Evolutionary conservation across 2,888 invertebrate genomes (phyloP).

Genomic region (Folsomia manolachei): DNA sequence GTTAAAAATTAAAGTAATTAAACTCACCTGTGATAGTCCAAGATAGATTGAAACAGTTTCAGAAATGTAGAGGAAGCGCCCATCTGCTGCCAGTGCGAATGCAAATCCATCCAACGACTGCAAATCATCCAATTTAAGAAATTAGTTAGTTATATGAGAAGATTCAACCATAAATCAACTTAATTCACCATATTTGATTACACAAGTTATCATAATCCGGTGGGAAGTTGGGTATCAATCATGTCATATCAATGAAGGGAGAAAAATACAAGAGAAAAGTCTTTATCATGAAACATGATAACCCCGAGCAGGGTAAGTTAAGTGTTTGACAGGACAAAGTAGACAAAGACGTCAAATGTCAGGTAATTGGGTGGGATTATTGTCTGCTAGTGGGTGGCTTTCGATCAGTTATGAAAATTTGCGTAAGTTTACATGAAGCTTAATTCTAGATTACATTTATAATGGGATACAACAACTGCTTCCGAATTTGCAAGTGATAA

Average conservation of each 20-base stretch:
- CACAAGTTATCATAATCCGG: background rate
- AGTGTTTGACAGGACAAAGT: slow-evolving; percentile 4
- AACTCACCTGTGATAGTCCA: slow-evolving; percentile 94
- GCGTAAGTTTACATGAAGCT: too few species aligned
- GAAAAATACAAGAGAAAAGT: background rate
- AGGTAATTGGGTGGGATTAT: background rate
- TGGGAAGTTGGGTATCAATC: background rate
- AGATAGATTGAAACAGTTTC: slow-evolving; percentile 99
- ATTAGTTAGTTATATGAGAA: too few species aligned
- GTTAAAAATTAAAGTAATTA: too few species aligned
- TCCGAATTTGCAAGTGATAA: background rate
- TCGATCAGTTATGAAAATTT: too few species aligned
- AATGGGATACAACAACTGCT: too few species aligned
- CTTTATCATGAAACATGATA: too few species aligned
- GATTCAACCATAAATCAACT: background rate
- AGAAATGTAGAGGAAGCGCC: slow-evolving; percentile 97
- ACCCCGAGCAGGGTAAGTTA: background rate
- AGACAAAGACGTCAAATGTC: background rate
- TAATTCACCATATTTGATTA: background rate
- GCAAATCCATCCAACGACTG: slow-evolving; percentile 98
- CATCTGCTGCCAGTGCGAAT: slow-evolving; percentile 90
- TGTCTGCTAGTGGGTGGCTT: background rate
- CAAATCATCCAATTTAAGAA: too few species aligned
- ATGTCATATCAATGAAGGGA: background rate
- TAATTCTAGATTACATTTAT: too few species aligned